Evolutionary conservation across 92 coral and sea anemone species (phyloP), one percentile per base, ranked within the genome.

Genomic region (Desmophyllum pertusum): DNA sequence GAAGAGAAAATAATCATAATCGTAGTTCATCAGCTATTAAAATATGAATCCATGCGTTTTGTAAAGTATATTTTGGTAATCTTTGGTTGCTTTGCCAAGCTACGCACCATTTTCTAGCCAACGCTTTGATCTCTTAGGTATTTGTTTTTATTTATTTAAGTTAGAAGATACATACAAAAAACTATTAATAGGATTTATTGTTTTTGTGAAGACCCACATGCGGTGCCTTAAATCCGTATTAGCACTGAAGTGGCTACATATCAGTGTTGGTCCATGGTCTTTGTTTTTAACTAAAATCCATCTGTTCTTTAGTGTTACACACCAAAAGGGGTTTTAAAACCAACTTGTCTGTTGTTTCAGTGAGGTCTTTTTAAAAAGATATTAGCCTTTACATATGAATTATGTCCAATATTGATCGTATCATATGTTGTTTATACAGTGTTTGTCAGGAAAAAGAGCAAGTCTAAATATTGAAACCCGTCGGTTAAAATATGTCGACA

Each of bases 351-450:
- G 67, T 50, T 69, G 31, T 38, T 53, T 68, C 17, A 45, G 53
- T 18, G 51, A 19, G 66, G 42, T 6, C 23, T n/a, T 43, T 57
- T 19, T 67, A 19, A 57, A 52, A 51, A 51, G 21, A 23, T 33
- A 75, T 51, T 51, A 75, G 70, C 70, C 39, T 59, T 77, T 77
- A 75, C 64, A 77, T 6, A 77, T 29, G 53, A 77, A 59, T 57
- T 29, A 61, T 35, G 36, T 59, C 50, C 25, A 30, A 77, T 77
- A 77, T 25, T 23, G 70, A 51, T 30, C n/a, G 25, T 42, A 78
- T 78, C 61, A 41, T 78, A 63, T 64, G 59, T 50, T 42, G 73
- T 63, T 53, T 39, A 64, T 42, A 42, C 73, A 78, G 42, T 78
- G n/a, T 41, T 78, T 64, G 63, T 59, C 21, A 15, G 33, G 41